These are phyloP conservation scores for Camponotus vicinus DNA, from an alignment of 1,140 invertebrate genomes.

Conservation along the genomic window DNA sequence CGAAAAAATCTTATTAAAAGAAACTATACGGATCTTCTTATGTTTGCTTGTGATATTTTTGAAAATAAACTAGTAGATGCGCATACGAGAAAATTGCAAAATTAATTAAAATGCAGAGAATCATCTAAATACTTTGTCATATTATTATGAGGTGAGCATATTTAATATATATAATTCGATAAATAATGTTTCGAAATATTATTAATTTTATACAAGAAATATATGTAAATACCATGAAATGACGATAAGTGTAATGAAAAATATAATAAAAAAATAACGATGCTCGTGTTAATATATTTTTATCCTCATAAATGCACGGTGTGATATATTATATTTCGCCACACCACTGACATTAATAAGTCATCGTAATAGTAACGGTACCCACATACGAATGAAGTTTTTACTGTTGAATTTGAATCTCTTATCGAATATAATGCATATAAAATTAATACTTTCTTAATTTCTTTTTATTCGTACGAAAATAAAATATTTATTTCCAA, in stretches of 20 bases:
- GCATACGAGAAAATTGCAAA: background rate
- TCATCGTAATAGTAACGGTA: background rate
- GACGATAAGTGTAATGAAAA: no score
- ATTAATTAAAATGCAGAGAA: slow-evolving; percentile 5
- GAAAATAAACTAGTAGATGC: background rate
- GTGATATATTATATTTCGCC: slow-evolving; percentile 15
- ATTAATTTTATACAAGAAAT: background rate
- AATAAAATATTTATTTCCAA: background rate
- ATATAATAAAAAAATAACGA: slow-evolving; percentile 29
- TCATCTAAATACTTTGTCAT: background rate
- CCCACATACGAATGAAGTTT: background rate
- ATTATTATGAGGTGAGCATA: background rate
- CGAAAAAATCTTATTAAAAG: background rate
- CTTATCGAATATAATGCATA: background rate
- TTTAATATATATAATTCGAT: background rate
- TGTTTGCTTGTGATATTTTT: background rate
- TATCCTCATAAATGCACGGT: slow-evolving; percentile 1
- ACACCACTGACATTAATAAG: background rate
- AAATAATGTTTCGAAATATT: slow-evolving; percentile 19
- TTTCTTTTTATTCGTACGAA: no score
- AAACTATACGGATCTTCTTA: background rate
- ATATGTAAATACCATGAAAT: slow-evolving; percentile 4
- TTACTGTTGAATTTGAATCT: slow-evolving; percentile 19
- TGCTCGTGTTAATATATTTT: background rate
- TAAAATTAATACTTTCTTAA: background rate